phyloP scores from a whole-genome alignment of 2,888 invertebrate genomes.

The Zaprionus bogoriensis region DNA sequence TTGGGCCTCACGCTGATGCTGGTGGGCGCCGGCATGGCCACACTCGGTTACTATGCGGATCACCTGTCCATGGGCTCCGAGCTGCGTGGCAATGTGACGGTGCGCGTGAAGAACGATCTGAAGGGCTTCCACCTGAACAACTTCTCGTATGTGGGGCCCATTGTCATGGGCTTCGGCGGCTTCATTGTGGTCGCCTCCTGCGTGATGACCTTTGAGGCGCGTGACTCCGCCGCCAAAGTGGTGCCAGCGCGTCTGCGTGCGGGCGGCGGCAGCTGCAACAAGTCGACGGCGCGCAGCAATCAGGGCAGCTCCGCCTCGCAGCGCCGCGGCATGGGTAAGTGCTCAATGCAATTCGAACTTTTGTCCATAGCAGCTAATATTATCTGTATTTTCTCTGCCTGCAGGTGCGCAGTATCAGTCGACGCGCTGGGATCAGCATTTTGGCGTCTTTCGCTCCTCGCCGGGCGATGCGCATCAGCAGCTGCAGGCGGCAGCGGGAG shows the following conservation, averaged over 20 bases:
- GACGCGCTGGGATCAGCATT: constrained; percentile 86
- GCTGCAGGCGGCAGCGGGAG: constrained; percentile 68
- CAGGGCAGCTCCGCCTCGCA: constrained; percentile 81
- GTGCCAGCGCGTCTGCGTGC: constrained; percentile 89
- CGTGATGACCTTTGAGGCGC: constrained; percentile 98
- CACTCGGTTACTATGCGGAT: constrained; percentile 94
- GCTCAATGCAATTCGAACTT: background rate
- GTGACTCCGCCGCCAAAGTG: constrained; percentile 96
- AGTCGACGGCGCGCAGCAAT: constrained; percentile 77
- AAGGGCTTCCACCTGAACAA: constrained; percentile 93
- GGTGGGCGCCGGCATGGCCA: constrained; percentile 95
- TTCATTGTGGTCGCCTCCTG: constrained; percentile 98
- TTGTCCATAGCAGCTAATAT: background rate
- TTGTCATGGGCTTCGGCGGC: constrained; percentile 98
- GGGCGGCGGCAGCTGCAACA: constrained; percentile 80
- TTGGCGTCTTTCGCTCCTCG: constrained; percentile 87
- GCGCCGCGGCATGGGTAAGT: constrained; percentile 80
- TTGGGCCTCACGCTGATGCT: constrained; percentile 93
- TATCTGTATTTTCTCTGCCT: too few relatives aligned
- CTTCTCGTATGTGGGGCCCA: constrained; percentile 97
- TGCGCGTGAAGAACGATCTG: constrained; percentile 91
- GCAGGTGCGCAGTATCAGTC: constrained; percentile 78
- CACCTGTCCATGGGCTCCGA: constrained; percentile 91
- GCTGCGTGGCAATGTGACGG: constrained; percentile 90
- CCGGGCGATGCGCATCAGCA: constrained; percentile 83